phyloP scores from a whole-genome alignment of 2,113 vertebrate genomes.

The Myrmecobius fasciatus region DNA sequence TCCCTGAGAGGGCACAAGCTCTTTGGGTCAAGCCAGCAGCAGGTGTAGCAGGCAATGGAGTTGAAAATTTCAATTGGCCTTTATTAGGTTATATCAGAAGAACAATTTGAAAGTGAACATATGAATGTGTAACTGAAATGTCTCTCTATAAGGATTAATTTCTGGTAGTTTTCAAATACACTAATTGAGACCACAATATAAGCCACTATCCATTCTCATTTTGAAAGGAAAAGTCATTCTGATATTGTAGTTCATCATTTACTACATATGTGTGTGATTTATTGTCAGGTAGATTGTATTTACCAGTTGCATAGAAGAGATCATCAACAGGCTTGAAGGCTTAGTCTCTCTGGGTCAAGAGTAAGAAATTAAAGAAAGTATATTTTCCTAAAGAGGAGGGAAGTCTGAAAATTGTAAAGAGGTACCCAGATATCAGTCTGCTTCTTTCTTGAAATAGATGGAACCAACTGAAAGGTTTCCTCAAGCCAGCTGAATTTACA shows the following conservation, averaged over 20 bases:
- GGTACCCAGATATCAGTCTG: constrained; percentile 54
- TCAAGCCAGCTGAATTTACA: constrained; percentile 69
- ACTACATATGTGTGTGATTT: constrained; percentile 56
- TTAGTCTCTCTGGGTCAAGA: constrained; percentile 59
- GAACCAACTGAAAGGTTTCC: constrained; percentile 77
- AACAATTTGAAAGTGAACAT: not conserved
- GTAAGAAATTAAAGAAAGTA: constrained; percentile 74
- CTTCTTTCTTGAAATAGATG: constrained; percentile 70
- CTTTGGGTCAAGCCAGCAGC: not conserved
- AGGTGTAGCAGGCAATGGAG: constrained; percentile 41
- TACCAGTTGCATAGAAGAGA: constrained; percentile 68
- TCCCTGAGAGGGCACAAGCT: not conserved
- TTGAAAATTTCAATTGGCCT: constrained; percentile 35
- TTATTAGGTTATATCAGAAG: constrained; percentile 22
- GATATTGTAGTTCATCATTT: constrained; percentile 16
- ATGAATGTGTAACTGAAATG: fast-evolving
- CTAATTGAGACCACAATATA: constrained; percentile 37
- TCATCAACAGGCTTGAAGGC: constrained; percentile 75
- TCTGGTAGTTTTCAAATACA: constrained; percentile 50
- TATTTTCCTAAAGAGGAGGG: constrained; percentile 76
- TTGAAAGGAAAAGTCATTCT: constrained; percentile 30
- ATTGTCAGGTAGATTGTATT: constrained; percentile 66
- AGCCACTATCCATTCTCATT: constrained; percentile 9
- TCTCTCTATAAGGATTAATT: not conserved
- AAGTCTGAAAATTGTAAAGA: constrained; percentile 46